A percentile compares a stretch with the other conserved stretches of the same genome.
phyloP scores from a whole-genome alignment of 2,113 vertebrate genomes.

The Oceanodroma tethys region DNA sequence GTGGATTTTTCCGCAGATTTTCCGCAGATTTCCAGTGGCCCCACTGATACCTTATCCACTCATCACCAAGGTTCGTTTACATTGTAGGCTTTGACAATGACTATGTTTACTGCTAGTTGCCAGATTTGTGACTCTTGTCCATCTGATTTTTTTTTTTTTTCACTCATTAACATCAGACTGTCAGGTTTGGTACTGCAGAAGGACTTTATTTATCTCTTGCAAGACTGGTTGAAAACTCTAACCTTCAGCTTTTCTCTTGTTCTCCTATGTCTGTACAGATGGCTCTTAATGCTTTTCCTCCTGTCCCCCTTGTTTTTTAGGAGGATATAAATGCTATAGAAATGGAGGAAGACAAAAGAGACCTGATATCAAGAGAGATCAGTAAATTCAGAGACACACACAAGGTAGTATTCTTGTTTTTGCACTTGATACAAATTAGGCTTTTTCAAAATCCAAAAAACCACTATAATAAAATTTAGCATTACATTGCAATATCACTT shows the following conservation, averaged over 20 bases:
- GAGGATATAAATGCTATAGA: conserved; percentile 99
- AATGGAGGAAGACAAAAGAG: conserved; percentile 99
- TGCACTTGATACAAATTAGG: conserved; percentile 75
- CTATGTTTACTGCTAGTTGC: conserved; percentile 68
- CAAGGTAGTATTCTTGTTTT: conserved; percentile 93
- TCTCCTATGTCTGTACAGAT: conserved; percentile 43
- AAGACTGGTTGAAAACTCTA: conserved; percentile 66
- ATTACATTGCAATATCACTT: conserved; percentile 71
- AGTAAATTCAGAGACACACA: conserved; percentile 99
- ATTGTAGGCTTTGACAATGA: conserved; percentile 70
- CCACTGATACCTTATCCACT: conserved; percentile 84
- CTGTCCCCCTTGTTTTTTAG: conserved; percentile 74
- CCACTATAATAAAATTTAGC: conserved; percentile 69
- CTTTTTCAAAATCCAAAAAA: conserved; percentile 75
- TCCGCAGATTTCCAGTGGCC: conserved; percentile 84
- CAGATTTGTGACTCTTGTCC: conserved; percentile 71
- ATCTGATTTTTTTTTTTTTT: conserved; percentile 66
- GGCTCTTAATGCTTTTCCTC: conserved; percentile 66
- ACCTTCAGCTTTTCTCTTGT: conserved; percentile 68
- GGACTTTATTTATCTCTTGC: conserved; percentile 68
- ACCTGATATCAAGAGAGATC: conserved; percentile 99
- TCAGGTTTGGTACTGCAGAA: conserved; percentile 68
- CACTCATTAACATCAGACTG: conserved; percentile 69
- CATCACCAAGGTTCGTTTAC: conserved; percentile 84
- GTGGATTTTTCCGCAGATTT: conserved; percentile 83